Conservation (phyloP, 2,113 vertebrate genomes). For the Alligator mississippiensis region DNA sequence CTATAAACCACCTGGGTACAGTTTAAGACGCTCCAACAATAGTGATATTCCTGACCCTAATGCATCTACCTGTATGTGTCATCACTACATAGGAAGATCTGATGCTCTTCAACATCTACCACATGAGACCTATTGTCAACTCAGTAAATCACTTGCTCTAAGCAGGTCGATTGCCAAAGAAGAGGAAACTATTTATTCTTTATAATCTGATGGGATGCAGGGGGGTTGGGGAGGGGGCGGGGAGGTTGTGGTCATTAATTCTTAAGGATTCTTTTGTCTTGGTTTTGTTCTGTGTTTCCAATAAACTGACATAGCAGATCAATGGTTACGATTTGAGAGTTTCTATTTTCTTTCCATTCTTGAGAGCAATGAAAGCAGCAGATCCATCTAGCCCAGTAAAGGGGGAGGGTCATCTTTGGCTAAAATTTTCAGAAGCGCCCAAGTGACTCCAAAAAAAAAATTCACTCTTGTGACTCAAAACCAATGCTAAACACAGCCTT, state of each 20-base stretch:
- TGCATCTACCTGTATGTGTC: no score
- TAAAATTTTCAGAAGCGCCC: no score
- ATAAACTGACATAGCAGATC: constrained; percentile 1
- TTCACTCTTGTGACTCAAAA: no score
- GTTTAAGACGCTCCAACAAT: not conserved
- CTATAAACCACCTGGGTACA: not conserved
- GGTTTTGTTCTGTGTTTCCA: not conserved
- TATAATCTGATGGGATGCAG: fast-evolving
- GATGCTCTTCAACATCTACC: not conserved
- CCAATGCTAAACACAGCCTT: no score
- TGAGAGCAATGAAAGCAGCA: no score
- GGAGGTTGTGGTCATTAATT: not conserved
- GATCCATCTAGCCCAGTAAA: no score
- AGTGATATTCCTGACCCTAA: no score
- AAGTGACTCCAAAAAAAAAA: no score
- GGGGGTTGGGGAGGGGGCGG: no score
- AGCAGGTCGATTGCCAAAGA: not conserved
- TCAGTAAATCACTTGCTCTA: no score
- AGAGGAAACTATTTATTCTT: not conserved
- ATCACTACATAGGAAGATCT: no score
- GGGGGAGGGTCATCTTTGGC: no score
- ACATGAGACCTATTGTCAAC: not conserved
- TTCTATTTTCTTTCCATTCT: not conserved
- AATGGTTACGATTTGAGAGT: not conserved
- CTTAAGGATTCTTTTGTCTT: not conserved